Base-by-base conservation (phyloP, 1,140 invertebrate genomes). In the Paraescarpia echinospica region DNA sequence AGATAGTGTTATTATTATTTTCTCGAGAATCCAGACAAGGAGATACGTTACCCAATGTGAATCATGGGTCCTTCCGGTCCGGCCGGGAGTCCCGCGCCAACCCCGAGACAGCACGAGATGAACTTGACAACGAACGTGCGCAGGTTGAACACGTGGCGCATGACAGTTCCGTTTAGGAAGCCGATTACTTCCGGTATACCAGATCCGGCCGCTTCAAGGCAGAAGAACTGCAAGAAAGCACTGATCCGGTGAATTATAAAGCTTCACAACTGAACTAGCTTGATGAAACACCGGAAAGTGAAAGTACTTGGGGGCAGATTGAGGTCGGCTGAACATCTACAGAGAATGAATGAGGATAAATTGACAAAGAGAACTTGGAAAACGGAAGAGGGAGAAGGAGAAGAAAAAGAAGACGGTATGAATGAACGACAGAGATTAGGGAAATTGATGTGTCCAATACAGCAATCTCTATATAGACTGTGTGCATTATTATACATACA, bases 61-160 rank as follows among this genome's bases (percentile, higher is more conserved):
- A 94, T 94, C 94, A 95, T 95, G 33, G 95, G 95, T n/a, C 95
- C 95, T 94, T 95, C 95, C 92, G 94, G 95, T 91, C 95, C 95
- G 31, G 95, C 94, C 18, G 95, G 95, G n/a, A 95, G 93, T 14
- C 94, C 94, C 91, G 94, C 95, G 22, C 94, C 93, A 0, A 95
- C 94, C 1, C 94, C 94, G 34, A 93, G 94, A 35, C 93, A 92
- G 92, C 93, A 94, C 27, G 95, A 95, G n/a, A 95, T 88, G 90
- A 94, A 94, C 93, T 95, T 95, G 89, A 94, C 94, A 41, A 93
- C 77, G 35, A 95, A 93, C 1, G 94, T 94, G 89, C 93, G 93
- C 35, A 95, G 59, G 33, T 94, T 92, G 94, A 93, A 93, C 77
- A 92, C 92, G 91, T 94, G 90, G 33, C 94, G 93, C 93, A 95